These are phyloP conservation scores for Pheucticus melanocephalus DNA, from an alignment of 2,113 vertebrate genomes.

Conservation along the genomic window DNA sequence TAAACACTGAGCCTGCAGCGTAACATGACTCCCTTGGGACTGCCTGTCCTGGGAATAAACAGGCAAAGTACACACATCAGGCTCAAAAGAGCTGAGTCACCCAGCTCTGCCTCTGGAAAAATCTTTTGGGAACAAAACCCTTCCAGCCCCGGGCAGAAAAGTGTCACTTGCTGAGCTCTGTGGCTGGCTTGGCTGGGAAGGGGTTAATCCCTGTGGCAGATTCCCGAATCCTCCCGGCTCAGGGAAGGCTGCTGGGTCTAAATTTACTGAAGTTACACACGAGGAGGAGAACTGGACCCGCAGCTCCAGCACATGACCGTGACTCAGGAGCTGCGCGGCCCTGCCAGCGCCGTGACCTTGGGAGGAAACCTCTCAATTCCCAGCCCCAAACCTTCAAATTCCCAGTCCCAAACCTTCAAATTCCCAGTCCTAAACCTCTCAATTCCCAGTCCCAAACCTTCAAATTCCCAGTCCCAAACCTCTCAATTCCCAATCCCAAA, in stretches of 20 bases:
- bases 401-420: neutral
- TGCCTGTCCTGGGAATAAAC: conserved; percentile 61
- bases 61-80: conserved; percentile 33
- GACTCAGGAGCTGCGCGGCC: neutral
- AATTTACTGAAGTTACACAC: neutral
- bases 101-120: neutral
- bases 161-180: neutral
- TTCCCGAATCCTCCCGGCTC: neutral
- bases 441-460: neutral
- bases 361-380: neutral
- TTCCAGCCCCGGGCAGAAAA: neutral
- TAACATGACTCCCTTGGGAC: conserved; percentile 53
- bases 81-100: conserved; percentile 74
- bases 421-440: neutral
- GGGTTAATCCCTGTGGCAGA: neutral
- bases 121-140: neutral
- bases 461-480: no score
- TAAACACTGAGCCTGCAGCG: conserved; percentile 32
- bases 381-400: neutral
- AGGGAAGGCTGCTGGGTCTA: neutral
- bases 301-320: neutral
- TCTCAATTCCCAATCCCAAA: neutral
- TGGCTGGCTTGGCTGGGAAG: neutral
- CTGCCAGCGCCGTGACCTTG: neutral
- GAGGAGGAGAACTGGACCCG: neutral